phyloP scores from a whole-genome alignment of 2,797 vertebrate species.

The Apodemus agrarius region DNA sequence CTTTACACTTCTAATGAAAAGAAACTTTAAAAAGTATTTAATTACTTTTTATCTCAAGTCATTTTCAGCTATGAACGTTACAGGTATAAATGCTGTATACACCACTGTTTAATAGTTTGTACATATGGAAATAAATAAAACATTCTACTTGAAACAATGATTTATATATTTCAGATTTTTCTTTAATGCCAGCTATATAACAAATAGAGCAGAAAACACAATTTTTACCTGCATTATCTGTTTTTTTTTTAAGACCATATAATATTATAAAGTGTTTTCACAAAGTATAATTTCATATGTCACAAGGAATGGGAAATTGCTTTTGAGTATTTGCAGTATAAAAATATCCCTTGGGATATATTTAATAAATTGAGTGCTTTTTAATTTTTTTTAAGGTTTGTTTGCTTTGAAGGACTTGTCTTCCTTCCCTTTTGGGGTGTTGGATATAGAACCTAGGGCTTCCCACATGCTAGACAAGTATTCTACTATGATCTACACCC shows the following conservation, averaged over 20 bases:
- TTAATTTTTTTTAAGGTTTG: neutral
- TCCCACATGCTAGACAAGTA: neutral
- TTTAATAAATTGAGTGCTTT: conserved; percentile 17
- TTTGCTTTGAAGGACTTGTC: conserved; percentile 36
- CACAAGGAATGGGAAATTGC: conserved; percentile 39
- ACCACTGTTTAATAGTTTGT: neutral
- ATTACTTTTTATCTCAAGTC: neutral
- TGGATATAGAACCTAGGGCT: neutral
- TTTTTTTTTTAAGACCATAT: conserved; percentile 37
- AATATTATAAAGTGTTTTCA: conserved; percentile 57
- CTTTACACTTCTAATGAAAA: neutral
- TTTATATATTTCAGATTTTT: conserved; percentile 3
- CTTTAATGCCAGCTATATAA: neutral
- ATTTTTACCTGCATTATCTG: neutral
- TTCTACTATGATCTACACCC: neutral
- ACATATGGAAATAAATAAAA: conserved; percentile 16
- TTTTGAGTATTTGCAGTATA: conserved; percentile 52
- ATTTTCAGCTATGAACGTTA: conserved; percentile 15
- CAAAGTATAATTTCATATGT: conserved; percentile 42
- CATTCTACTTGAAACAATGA: conserved; percentile 13
- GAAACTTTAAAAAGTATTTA: conserved; percentile 20
- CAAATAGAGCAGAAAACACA: neutral
- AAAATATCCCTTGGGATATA: conserved; percentile 29
- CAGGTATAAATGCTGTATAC: neutral
- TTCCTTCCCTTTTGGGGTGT: neutral